Evolutionary conservation across 1,140 invertebrate species (phyloP).

Genomic region (Hermetia illucens): DNA sequence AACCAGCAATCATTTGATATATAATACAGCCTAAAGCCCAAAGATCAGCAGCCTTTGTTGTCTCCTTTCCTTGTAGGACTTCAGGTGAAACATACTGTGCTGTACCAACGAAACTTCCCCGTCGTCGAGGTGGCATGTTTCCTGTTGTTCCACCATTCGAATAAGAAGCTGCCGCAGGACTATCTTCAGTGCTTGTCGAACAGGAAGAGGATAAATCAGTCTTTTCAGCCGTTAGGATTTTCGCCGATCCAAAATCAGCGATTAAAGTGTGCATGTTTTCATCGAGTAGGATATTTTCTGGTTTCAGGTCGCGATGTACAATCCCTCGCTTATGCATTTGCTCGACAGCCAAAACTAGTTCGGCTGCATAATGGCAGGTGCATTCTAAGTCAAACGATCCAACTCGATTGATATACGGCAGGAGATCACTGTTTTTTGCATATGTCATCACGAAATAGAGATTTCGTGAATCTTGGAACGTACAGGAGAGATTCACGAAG

Average conservation of each 20-base stretch:
- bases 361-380: conserved; percentile 85
- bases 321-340: conserved; percentile 82
- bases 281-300: conserved; percentile 79
- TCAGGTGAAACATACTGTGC: conserved; percentile 98
- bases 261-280: conserved; percentile 94
- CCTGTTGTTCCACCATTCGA: neutral
- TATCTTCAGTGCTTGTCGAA: too few species aligned
- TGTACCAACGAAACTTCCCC: conserved; percentile 94
- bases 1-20: conserved; percentile 90
- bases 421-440: conserved; percentile 86
- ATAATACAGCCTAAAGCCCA: conserved; percentile 97
- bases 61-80: conserved; percentile 67
- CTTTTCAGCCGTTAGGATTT: conserved; percentile 49
- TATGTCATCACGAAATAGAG: conserved; percentile 95
- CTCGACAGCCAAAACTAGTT: conserved; percentile 83
- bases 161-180: too few species aligned
- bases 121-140: conserved; percentile 33
- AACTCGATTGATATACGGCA: conserved; percentile 82
- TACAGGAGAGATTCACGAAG: conserved; percentile 88
- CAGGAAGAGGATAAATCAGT: neutral
- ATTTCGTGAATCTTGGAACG: conserved; percentile 88
- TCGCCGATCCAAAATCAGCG: conserved; percentile 95
- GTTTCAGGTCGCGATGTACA: conserved; percentile 86
- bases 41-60: conserved; percentile 76
- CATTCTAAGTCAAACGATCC: conserved; percentile 81